Conservation (phyloP, 2,888 invertebrate genomes). For the Epicampocera succincta region DNA sequence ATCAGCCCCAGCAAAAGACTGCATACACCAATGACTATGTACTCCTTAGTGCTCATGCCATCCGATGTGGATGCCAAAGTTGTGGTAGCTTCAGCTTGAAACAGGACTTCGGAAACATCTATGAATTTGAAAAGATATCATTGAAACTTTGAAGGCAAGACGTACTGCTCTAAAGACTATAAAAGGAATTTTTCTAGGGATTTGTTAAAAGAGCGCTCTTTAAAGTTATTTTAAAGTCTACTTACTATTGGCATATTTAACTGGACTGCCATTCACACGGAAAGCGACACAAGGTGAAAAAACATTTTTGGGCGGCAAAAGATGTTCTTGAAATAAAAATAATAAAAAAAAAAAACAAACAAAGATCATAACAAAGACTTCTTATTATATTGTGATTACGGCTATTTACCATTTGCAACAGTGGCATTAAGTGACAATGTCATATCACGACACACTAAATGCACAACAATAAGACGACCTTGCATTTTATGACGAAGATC, state of each 20-base stretch:
- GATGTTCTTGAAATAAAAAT: conserved; percentile 70
- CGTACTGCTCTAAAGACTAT: too few relatives aligned
- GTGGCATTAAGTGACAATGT: conserved; percentile 82
- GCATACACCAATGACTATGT: conserved; percentile 91
- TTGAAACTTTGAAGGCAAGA: background rate
- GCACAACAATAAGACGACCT: conserved; percentile 90
- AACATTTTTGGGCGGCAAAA: conserved; percentile 83
- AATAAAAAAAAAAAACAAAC: conserved; percentile 1
- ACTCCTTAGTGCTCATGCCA: conserved; percentile 88
- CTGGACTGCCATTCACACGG: conserved; percentile 91
- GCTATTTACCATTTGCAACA: conserved; percentile 52
- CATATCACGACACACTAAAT: conserved; percentile 89
- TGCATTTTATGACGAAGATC: conserved; percentile 89
- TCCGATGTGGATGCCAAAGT: conserved; percentile 83
- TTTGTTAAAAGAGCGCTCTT: too few relatives aligned
- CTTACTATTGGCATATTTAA: conserved; percentile 85
- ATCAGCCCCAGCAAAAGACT: conserved; percentile 92
- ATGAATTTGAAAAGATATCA: conserved; percentile 75
- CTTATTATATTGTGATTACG: background rate
- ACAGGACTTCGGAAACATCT: conserved; percentile 92
- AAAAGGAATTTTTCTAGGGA: too few relatives aligned
- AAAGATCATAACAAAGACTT: too few relatives aligned
- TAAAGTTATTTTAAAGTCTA: conserved; percentile 54
- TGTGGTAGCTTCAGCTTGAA: conserved; percentile 86
- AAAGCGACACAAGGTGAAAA: conserved; percentile 94